These are phyloP conservation scores for Melopsittacus undulatus DNA, from an alignment of 2,797 vertebrate species.

Conservation along the genomic window DNA sequence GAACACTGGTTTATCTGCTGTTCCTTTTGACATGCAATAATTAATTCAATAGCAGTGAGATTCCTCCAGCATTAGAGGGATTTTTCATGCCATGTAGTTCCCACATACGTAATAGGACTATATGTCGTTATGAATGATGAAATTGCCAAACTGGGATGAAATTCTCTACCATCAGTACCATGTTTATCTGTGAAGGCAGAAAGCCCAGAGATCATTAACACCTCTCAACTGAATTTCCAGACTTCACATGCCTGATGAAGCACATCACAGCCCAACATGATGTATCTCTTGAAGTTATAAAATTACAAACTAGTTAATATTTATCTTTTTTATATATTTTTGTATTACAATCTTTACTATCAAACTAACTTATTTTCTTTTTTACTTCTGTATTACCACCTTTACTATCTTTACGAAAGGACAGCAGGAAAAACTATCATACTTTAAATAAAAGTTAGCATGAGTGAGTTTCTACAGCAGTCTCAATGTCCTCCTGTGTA, in stretches of 20 bases:
- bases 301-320: not conserved
- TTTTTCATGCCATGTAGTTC: not conserved
- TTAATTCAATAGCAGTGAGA: not conserved
- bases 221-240: not conserved
- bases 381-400: not conserved
- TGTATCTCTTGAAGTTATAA: not conserved
- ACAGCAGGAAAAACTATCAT: not conserved
- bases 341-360: not conserved
- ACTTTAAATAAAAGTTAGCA: not conserved
- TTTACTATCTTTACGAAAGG: not conserved
- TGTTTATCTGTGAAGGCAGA: not conserved
- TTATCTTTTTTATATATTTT: not conserved
- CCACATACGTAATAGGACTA: fast-evolving
- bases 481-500: not conserved
- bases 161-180: not conserved
- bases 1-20: not conserved
- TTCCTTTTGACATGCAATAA: not conserved
- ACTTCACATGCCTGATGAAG: not conserved
- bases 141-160: not conserved
- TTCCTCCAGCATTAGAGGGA: not conserved
- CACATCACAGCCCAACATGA: not conserved
- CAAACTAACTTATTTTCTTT: not conserved
- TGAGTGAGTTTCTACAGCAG: not conserved
- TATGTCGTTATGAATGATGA: not conserved
- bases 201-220: not conserved